phyloP scores from a whole-genome alignment of 2,797 vertebrate genomes.

The Zalophus californianus region DNA sequence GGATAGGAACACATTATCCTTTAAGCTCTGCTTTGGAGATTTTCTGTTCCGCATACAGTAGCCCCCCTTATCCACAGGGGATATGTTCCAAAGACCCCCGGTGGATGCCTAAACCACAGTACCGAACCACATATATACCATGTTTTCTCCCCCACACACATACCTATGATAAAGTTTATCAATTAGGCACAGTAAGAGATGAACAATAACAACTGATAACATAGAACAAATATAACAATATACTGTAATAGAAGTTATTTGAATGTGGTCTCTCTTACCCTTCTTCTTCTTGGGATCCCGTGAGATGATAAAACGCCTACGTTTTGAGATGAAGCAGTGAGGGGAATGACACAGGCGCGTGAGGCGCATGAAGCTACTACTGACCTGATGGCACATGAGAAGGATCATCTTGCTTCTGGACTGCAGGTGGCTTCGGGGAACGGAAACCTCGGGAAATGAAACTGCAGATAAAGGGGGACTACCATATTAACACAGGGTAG shows the following conservation, averaged over 20 bases:
- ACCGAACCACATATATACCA: no score
- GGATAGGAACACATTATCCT: background rate
- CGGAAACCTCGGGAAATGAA: background rate
- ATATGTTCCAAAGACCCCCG: background rate
- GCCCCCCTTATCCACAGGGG: background rate
- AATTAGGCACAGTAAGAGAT: background rate
- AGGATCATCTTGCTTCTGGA: background rate
- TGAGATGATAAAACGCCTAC: background rate
- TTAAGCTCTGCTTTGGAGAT: conserved; percentile 5
- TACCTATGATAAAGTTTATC: background rate
- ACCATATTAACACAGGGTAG: background rate
- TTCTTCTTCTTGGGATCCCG: background rate
- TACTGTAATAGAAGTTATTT: no score
- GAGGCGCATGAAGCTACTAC: background rate
- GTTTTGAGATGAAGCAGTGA: background rate
- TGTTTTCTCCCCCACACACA: background rate
- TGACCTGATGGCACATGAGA: background rate
- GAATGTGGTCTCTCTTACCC: background rate
- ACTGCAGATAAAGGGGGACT: background rate
- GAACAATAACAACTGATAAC: background rate
- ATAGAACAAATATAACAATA: background rate
- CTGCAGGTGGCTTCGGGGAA: background rate
- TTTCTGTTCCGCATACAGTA: background rate
- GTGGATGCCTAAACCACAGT: background rate
- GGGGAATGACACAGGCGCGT: background rate